phyloP scores from a whole-genome alignment of 64 coral and sea anemone species.

The Actinia tenebrosa region DNA sequence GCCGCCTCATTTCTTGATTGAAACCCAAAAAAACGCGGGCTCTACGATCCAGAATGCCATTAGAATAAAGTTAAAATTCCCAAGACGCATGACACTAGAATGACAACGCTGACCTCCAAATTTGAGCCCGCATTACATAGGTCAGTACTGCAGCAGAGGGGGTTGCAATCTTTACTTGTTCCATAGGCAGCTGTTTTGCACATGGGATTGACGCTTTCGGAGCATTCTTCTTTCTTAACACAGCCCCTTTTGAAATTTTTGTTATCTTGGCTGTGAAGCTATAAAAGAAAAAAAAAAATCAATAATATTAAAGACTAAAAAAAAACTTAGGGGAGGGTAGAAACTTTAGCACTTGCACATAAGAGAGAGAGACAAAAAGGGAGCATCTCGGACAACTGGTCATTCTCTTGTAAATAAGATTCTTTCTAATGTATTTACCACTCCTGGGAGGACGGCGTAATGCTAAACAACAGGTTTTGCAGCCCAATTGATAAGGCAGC shows the following conservation, averaged over 20 bases:
- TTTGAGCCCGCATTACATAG: conserved; percentile 33
- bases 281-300: not conserved
- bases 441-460: too few relatives aligned
- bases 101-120: conserved; percentile 17
- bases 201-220: not conserved
- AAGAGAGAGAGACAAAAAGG: too few relatives aligned
- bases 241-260: conserved; percentile 24
- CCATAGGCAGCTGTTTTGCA: not conserved
- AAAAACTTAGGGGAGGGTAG: not conserved
- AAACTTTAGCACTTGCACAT: too few relatives aligned
- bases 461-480: too few relatives aligned
- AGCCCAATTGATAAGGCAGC: too few relatives aligned
- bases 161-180: not conserved
- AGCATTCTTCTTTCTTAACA: not conserved
- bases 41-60: not conserved
- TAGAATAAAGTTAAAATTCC: not conserved
- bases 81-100: not conserved
- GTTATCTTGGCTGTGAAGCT: conserved; percentile 24
- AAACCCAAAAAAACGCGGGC: too few relatives aligned
- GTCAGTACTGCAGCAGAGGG: conserved; percentile 25
- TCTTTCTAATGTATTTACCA: too few relatives aligned
- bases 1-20: too few relatives aligned
- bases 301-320: too few relatives aligned
- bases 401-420: too few relatives aligned
- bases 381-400: too few relatives aligned